Evolutionary conservation across 1,140 invertebrate species (phyloP), one percentile per base, ranked within the genome.

Genomic region (Mamestra configurata): DNA sequence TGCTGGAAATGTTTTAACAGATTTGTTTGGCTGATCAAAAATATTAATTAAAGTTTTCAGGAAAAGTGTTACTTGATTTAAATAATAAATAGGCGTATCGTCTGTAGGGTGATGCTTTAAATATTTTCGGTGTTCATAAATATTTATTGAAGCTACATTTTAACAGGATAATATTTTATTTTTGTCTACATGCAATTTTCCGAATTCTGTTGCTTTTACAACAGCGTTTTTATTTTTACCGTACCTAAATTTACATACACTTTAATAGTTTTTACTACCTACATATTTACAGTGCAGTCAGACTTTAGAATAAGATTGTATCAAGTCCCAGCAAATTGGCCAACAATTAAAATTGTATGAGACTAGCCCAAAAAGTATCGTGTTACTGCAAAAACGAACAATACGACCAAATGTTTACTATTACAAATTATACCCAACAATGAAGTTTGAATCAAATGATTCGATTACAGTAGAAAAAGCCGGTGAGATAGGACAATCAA

Each of bases 371-470:
- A 49, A 40, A 55, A 22, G 49, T 77, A 66, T 80, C 72, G 79
- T 82, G 76, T 79, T 27, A 68, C 75, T 78, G 57, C 35, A 87
- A 91, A 90, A 86, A 83, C 27, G 77, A 83, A 91, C 88, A 90
- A 90, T 87, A 79, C 53, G 31, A 57, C 81, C 84, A 88, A 90
- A 90, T 94, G 91, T 94, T 94, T 94, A 93, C 92, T 91, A 85
- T 93, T 88, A 86, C 86, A 90, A 94, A 94, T 93, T 93, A 93
- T 91, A 75, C 80, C 51, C 66, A 79, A 94, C 90, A 94, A 93
- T 89, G 22, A 79, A 81, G 78, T 77, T 59, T 76, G 81, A 82
- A 86, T 88, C 79, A 75, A 86, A 81, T 80, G 81, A 84, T 89
- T 82, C 85, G 61, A 88, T 89, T 86, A 80, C 85, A 70, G 66